Conservation (phyloP, 2,888 invertebrate genomes). For the Petrolisthes cinctipes region DNA sequence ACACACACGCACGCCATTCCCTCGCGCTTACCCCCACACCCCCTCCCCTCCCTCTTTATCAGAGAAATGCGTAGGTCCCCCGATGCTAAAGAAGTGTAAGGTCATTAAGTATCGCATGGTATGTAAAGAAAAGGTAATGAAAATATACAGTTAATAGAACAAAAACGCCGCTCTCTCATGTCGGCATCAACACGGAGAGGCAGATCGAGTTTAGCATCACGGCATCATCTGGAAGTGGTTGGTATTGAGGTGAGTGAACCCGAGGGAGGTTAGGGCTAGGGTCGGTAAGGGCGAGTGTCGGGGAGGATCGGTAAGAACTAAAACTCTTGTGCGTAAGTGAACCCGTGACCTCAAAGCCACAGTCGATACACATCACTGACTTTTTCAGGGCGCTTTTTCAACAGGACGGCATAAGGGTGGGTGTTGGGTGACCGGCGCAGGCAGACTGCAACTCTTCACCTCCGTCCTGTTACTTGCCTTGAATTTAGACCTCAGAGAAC, state of each 20-base stretch:
- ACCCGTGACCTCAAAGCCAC: constrained; percentile 60
- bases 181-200: too few relatives aligned
- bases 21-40: too few relatives aligned
- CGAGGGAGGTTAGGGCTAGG: background rate
- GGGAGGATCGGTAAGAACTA: constrained; percentile 23
- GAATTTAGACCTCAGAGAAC: background rate
- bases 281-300: constrained; percentile 45
- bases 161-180: too few relatives aligned
- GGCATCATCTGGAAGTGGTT: background rate
- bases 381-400: constrained; percentile 64
- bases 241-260: constrained; percentile 48
- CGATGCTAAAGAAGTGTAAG: too few relatives aligned
- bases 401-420: constrained; percentile 48
- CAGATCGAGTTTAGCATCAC: background rate
- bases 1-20: too few relatives aligned
- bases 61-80: too few relatives aligned
- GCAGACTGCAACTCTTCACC: background rate
- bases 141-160: too few relatives aligned
- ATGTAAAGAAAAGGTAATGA: too few relatives aligned
- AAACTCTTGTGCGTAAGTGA: constrained; percentile 58
- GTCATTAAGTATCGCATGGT: too few relatives aligned
- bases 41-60: too few relatives aligned
- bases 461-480: background rate
- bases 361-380: constrained; percentile 64
- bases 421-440: constrained; percentile 13